Evolutionary conservation across 2,113 vertebrate genomes (phyloP).

Genomic region (Regulus satrapa): DNA sequence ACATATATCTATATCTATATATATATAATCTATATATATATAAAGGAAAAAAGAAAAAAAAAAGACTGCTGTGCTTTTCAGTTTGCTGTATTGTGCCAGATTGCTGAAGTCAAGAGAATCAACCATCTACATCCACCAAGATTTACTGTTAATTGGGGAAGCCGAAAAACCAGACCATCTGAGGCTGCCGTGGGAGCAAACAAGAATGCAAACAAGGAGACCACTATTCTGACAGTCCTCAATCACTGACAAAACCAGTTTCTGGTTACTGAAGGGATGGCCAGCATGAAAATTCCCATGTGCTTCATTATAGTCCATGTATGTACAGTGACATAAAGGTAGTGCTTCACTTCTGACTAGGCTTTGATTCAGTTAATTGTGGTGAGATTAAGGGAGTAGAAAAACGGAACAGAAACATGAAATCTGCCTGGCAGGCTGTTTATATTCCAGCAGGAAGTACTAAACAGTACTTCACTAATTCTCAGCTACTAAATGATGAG

Average conservation of each 20-base stretch:
- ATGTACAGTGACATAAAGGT: not conserved
- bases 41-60: no score
- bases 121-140: not conserved
- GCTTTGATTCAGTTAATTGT: not conserved
- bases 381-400: not conserved
- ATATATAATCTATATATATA: no score
- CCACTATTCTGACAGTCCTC: not conserved
- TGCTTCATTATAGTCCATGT: not conserved
- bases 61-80: fast-evolving
- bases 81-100: not conserved
- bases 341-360: not conserved
- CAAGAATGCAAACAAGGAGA: not conserved
- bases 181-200: not conserved
- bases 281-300: not conserved
- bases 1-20: no score
- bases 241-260: not conserved
- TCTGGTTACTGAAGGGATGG: not conserved
- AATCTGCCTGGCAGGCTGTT: not conserved
- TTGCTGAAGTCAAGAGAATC: not conserved
- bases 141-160: not conserved
- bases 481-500: not conserved
- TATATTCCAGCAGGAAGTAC: not conserved
- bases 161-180: not conserved
- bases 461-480: not conserved
- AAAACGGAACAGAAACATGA: not conserved